Evolutionary conservation across 2,113 vertebrate species (phyloP), one percentile per base, ranked within the genome.

Genomic region (Sarotherodon lohbergeri): DNA sequence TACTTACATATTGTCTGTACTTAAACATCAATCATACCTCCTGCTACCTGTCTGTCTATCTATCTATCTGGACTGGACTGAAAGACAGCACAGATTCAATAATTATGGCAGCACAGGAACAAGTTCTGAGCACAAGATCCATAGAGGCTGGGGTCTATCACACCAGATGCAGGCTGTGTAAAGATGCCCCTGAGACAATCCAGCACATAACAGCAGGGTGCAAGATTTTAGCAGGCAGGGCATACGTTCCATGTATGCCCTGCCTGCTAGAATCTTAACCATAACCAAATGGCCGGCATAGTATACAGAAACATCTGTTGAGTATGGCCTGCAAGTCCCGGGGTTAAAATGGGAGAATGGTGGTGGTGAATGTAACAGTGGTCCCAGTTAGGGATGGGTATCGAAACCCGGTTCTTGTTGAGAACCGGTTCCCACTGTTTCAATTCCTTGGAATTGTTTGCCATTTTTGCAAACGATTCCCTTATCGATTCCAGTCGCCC

Each of bases 11-110:
- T 36, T 39, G 61, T 39, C 32, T 66, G 17, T 36, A 63, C 59
- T 63, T 63, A 36, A 63, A 36, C 32, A 63, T 63, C 59, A 63
- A 63, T 36, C 29, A 63, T 63, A 63, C 59, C 16, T 63, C 4
- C 16, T 36, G 17, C 0, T 66, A 9, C 32, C 17, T 27, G 27
- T n/a, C 16, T 61, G 0, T 55, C 22, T 63, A 1, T 36, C 57
- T 59, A 1, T 63, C 59, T 63, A 36, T 36, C 2, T 63, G 29
- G 32, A 63, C 32, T 63, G 32, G 59, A 11, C 59, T 63, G 3
- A 63, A 36, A 19, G 59, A 63, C 59, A 12, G 59, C 32, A 36
- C 32, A 66, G 32, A 66, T 34, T 36, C 32, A 63, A 0, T 63
- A 63, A 63, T 36, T 12, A 63, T 63, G 5, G 59, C 32, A 63